Conservation (phyloP, 2,888 invertebrate genomes). For the Zele albiditarsus region DNA sequence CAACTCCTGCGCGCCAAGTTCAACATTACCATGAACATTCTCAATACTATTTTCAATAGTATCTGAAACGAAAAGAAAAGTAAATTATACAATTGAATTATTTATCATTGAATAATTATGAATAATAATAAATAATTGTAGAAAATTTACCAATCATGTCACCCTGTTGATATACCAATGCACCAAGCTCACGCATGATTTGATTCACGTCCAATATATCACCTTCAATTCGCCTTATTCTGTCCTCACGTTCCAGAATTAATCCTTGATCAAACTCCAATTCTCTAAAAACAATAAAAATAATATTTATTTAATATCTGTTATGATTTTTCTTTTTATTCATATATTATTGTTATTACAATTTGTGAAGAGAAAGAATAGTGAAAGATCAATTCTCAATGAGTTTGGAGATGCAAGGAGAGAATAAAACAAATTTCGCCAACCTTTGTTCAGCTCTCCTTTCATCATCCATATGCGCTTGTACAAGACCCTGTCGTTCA, state of each 20-base stretch:
- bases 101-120: background rate
- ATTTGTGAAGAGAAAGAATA: background rate
- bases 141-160: constrained; percentile 81
- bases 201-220: constrained; percentile 88
- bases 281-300: constrained; percentile 72
- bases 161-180: constrained; percentile 82
- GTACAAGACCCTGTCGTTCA: constrained; percentile 63
- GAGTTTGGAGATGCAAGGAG: background rate
- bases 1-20: constrained; percentile 85
- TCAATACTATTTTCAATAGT: constrained; percentile 89
- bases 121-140: constrained; percentile 71
- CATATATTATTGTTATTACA: background rate
- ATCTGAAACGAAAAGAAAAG: constrained; percentile 75
- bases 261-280: constrained; percentile 87
- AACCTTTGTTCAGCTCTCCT: constrained; percentile 64
- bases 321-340: background rate
- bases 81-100: background rate
- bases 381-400: background rate
- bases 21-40: constrained; percentile 82
- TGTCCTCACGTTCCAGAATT: constrained; percentile 85
- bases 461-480: constrained; percentile 63
- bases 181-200: constrained; percentile 85
- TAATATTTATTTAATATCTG: background rate
- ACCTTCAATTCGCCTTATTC: constrained; percentile 86
- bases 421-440: constrained; percentile 29